A percentile compares a stretch with the other conserved stretches of the same genome.
Evolutionary conservation across 2,113 vertebrate genomes (phyloP).

Genomic region (Mustela lutreola): DNA sequence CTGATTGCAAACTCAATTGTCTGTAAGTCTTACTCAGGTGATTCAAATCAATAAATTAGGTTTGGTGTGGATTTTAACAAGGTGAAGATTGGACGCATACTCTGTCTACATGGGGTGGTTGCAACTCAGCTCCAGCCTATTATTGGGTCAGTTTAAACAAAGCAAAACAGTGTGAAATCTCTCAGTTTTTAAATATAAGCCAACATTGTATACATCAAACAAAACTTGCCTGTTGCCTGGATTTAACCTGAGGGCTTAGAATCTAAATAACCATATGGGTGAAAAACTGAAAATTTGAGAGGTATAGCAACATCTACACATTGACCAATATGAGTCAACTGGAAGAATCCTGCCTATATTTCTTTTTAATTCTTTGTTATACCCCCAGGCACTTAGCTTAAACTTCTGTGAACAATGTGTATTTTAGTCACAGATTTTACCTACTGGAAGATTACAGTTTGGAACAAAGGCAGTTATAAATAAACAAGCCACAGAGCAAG

Average conservation of each 20-base stretch:
- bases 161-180: not conserved
- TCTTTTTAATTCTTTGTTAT: constrained; percentile 29
- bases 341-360: not conserved
- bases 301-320: not conserved
- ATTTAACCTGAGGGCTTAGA: not conserved
- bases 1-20: not conserved
- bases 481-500: constrained; percentile 28
- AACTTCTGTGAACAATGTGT: not conserved
- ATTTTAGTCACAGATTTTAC: constrained; percentile 56
- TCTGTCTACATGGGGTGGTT: not conserved
- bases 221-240: not conserved
- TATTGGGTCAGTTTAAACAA: not conserved
- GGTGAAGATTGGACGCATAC: not conserved
- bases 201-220: not conserved
- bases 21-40: not conserved
- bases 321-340: not conserved
- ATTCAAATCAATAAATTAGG: not conserved
- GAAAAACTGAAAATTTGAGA: constrained; percentile 1
- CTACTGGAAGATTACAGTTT: constrained; percentile 61
- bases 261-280: not conserved
- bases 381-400: not conserved
- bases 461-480: constrained; percentile 32
- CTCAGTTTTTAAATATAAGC: not conserved
- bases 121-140: not conserved
- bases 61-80: not conserved